Base-by-base conservation (phyloP, 2,797 vertebrate species). In the Gadopsis bispinosus region DNA sequence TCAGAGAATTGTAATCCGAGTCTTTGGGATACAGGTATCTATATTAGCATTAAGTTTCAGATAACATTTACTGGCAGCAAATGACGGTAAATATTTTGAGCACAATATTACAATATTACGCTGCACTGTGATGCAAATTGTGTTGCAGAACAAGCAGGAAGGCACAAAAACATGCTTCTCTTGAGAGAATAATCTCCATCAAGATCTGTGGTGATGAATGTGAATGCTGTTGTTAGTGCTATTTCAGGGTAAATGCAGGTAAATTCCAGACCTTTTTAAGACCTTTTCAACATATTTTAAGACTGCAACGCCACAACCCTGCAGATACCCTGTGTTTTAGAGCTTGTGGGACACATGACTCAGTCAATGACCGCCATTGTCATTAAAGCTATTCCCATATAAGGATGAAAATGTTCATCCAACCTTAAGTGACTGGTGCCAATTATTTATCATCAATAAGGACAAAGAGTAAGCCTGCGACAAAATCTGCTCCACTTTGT, bases 181-280 rank as follows among this genome's bases (percentile, higher is more conserved):
- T 79, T 56, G 1, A 14, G 78, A 79, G 79, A 68, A 67, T 29
- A 9, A 48, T 41, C 2, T 41, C 41, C 22, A 41, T 71, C 20
- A 45, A 51, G 35, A 50, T 19, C 19, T 3, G 33, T 64, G 70
- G 58, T 0, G 41, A 26, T 67, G 22, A 83, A 88, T 87, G 0
- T 61, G 41, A 63, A 71, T 64, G 54, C 39, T 54, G 55, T 5
- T 7, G 10, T 85, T 85, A 85, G 51, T 3, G 53, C 10, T 39
- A 10, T 2, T 45, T n/a, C 50, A 26, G 26, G 26, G 26, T 26
- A 26, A 26, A 26, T 26, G 26, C 26, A 26, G 26, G 26, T 26
- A 26, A 26, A 26, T 26, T 26, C 26, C 26, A 26, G 26, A 26
- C 26, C 26, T 26, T 26, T 26, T 26, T 2, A 26, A 26, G 26